phyloP scores from a whole-genome alignment of 2,888 invertebrate genomes.

The Chesias legatella region DNA sequence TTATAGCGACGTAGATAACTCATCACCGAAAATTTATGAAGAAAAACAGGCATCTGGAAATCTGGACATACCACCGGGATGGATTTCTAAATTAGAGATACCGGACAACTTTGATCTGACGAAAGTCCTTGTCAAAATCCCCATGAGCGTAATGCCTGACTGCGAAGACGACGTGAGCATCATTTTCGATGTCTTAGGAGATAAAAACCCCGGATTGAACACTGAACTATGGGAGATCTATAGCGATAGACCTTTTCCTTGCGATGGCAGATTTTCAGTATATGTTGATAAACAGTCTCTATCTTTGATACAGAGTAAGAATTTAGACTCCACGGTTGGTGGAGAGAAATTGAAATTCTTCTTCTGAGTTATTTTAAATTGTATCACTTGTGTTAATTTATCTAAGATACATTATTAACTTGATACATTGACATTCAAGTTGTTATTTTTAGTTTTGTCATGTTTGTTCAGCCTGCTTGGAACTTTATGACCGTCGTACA shows the following conservation, averaged over 20 bases:
- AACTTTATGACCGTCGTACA: no score
- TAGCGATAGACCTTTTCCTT: slow-evolving; percentile 50
- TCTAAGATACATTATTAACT: no score
- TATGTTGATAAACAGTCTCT: slow-evolving; percentile 57
- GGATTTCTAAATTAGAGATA: slow-evolving; percentile 20
- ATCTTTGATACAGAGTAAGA: slow-evolving; percentile 44
- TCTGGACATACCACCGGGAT: no score
- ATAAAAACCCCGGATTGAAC: slow-evolving; percentile 64
- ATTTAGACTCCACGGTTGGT: slow-evolving; percentile 54
- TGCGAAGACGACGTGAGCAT: slow-evolving; percentile 60
- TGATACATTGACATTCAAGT: no score
- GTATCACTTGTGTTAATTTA: no score
- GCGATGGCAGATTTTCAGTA: slow-evolving; percentile 52
- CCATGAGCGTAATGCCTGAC: slow-evolving; percentile 52
- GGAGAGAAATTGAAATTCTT: slow-evolving; percentile 58
- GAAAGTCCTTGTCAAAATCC: slow-evolving; percentile 56
- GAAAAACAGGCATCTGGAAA: slow-evolving; percentile 24
- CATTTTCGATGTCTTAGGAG: slow-evolving; percentile 61
- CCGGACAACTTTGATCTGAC: slow-evolving; percentile 37
- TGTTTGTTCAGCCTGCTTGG: no score
- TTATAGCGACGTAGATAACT: slow-evolving; percentile 21
- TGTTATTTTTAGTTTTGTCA: no score
- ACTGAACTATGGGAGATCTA: slow-evolving; percentile 60
- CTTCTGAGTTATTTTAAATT: slow-evolving; percentile 33
- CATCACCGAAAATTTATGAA: slow-evolving; percentile 27